Percentiles rank a stretch among this genome's conserved stretches.
These are phyloP conservation scores for Tiphia femorata DNA, from an alignment of 2,888 invertebrate genomes.

Conservation along the genomic window DNA sequence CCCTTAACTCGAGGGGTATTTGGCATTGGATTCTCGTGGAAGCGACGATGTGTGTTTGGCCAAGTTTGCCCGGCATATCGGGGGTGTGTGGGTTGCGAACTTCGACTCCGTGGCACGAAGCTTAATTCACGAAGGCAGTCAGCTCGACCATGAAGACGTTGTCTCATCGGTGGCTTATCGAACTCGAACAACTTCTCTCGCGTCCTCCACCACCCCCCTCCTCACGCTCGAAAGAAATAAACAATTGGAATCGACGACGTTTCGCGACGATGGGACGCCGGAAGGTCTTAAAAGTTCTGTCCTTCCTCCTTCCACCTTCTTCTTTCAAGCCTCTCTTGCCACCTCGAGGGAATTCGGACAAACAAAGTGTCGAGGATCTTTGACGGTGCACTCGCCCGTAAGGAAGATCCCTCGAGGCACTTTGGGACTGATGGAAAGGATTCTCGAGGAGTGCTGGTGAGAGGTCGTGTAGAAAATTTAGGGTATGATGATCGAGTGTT, in stretches of 20 bases:
- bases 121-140: slow-evolving; percentile 28
- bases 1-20: slow-evolving; percentile 10
- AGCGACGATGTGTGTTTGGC: slow-evolving; percentile 21
- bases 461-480: no score
- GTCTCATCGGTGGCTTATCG: slow-evolving; percentile 35
- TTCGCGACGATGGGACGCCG: not conserved
- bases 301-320: no score
- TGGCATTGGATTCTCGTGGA: slow-evolving; percentile 16
- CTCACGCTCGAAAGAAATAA: no score
- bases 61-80: no score
- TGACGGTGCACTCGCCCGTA: no score
- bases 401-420: not conserved
- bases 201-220: no score
- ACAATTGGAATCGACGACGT: no score
- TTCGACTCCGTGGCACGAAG: slow-evolving; percentile 14
- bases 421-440: not conserved
- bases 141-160: slow-evolving; percentile 35
- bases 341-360: not conserved
- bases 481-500: no score
- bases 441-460: no score
- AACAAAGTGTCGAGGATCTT: no score
- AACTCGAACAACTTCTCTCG: slow-evolving; percentile 21
- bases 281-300: not conserved
- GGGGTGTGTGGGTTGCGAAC: no score
- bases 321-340: no score